A percentile compares a stretch with the other conserved stretches of the same genome.
These are phyloP conservation scores for Rotaria socialis DNA, from an alignment of 2,888 invertebrate species.

Conservation along the genomic window DNA sequence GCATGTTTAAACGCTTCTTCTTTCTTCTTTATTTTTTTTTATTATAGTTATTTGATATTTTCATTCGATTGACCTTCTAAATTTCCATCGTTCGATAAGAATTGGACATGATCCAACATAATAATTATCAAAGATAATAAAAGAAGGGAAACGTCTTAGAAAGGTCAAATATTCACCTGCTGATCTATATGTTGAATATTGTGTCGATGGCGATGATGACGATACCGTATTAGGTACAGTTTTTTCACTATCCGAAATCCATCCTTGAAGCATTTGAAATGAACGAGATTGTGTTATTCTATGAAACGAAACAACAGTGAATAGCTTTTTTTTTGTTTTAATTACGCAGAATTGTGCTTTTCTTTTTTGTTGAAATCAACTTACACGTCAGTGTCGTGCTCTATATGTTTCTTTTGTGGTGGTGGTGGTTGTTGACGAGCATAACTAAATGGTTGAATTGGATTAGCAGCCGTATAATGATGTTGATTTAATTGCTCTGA, in stretches of 20 bases:
- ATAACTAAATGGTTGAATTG: conserved; percentile 25
- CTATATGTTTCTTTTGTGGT: background rate
- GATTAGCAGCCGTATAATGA: conserved; percentile 36
- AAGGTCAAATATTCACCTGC: background rate
- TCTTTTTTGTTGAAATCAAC: background rate
- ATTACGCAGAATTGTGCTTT: no score
- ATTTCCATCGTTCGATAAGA: background rate
- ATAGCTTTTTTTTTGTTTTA: background rate
- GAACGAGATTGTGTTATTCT: conserved; percentile 46
- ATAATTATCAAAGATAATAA: background rate
- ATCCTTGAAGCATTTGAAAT: conserved; percentile 46
- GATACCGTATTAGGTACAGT: background rate
- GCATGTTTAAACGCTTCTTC: no score
- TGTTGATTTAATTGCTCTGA: background rate
- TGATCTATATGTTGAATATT: background rate
- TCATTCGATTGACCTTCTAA: background rate
- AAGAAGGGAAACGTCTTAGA: background rate
- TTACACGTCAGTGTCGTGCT: conserved; percentile 13
- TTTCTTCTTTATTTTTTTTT: no score
- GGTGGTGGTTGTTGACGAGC: conserved; percentile 25
- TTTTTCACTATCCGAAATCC: conserved; percentile 46
- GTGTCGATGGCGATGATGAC: no score
- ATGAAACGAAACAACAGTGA: background rate
- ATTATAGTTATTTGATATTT: no score
- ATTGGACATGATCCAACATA: background rate